Conservation (phyloP, 2,888 invertebrate species). For the Mechanitis mazaeus region DNA sequence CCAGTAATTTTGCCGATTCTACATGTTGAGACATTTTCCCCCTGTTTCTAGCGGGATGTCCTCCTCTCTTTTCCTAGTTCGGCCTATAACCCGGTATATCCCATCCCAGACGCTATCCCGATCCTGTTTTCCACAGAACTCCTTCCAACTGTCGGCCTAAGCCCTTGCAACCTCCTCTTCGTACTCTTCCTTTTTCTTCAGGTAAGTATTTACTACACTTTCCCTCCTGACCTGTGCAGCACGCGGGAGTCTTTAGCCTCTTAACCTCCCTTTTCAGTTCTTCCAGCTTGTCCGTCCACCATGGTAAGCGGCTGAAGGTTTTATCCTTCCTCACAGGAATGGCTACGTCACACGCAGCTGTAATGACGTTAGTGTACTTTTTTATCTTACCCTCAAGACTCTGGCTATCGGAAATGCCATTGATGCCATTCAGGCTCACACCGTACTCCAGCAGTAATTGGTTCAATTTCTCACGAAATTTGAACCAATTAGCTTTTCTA, state of each 20-base stretch:
- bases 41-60: background rate
- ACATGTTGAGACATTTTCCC: background rate
- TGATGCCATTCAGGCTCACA: background rate
- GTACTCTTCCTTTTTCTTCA: slow-evolving; percentile 10
- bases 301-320: background rate
- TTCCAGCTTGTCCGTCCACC: background rate
- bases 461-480: background rate
- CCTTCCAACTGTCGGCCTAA: slow-evolving; percentile 20
- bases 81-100: slow-evolving; percentile 21
- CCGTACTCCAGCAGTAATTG: background rate
- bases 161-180: slow-evolving; percentile 1
- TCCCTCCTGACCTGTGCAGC: background rate
- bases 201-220: slow-evolving; percentile 8
- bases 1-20: background rate
- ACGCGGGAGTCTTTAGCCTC: background rate
- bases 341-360: background rate
- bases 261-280: background rate
- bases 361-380: background rate
- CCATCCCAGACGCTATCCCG: slow-evolving; percentile 27
- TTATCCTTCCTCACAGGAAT: background rate
- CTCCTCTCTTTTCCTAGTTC: background rate
- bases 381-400: background rate
- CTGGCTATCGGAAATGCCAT: background rate
- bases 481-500: background rate
- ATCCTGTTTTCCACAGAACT: slow-evolving; percentile 23